Evolutionary conservation across 2,888 invertebrate genomes (phyloP), one percentile per base, ranked within the genome.

Genomic region (Frankliniella fusca): DNA sequence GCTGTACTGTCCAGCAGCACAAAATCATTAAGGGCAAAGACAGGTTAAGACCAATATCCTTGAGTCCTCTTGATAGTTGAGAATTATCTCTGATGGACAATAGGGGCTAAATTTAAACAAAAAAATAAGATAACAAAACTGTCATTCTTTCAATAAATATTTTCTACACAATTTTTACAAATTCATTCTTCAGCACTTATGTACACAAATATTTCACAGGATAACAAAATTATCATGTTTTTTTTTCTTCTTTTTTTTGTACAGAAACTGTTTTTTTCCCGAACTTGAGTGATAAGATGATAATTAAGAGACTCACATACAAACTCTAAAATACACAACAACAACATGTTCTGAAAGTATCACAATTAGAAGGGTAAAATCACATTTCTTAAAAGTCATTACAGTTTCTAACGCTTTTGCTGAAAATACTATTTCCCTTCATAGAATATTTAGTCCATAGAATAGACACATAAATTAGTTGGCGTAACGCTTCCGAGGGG

Each of bases 1-100:
- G 10, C 12, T 27, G 70, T 76, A 76, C 70, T 76, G 70, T 76
- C 70, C 70, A 76, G 70, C 70, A 76, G 70, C 70, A 76, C 70
- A 76, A 8, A 76, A 23, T 9, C 23, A 27, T 5, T 27, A 3
- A 12, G 10, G 27, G 27, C 70, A 23, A 12, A 27, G 27, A 23
- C n/a, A 23, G 12, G 27, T 12, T 12, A 76, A n/a, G 70, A 23
- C n/a, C n/a, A 10, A 20, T 9, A 70, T 23, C 38, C 38, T 3
- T 5, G 5, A 3, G 38, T 38, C 38, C 38, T 38, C 3, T 38
- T 38, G 2, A 38, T 38, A 38, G 38, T 38, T 38, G 38, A 38
- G 38, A 2, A 38, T 38, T 5, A 38, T 38, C 38, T 38, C 38
- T 38, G 38, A 38, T 38, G 38, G 38, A 70, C 9, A 10, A 70